Conservation (phyloP, 2,888 invertebrate genomes). For the Sussaba pulchella region DNA sequence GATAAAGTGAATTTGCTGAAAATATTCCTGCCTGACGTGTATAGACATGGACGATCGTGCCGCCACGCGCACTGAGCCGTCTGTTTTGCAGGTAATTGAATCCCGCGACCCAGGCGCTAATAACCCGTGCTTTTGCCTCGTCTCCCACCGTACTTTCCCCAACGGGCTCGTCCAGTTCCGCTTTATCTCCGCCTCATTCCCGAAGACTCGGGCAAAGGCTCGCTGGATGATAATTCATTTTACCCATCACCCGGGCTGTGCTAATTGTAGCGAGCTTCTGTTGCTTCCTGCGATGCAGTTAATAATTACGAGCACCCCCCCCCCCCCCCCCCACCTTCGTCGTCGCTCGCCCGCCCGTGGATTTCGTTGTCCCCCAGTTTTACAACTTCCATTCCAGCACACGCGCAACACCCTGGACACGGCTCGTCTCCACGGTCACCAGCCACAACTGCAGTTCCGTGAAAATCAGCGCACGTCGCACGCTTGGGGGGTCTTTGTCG, state of each 20-base stretch:
- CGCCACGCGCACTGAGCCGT: conserved; percentile 29
- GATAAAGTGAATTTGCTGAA: conserved; percentile 23
- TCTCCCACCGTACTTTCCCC: conserved; percentile 23
- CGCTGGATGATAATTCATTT: conserved; percentile 76
- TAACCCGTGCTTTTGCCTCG: conserved; percentile 42
- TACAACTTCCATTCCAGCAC: conserved; percentile 63
- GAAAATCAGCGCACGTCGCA: conserved; percentile 34
- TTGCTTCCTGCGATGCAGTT: conserved; percentile 70
- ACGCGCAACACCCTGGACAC: conserved; percentile 44
- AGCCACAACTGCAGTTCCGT: conserved; percentile 5
- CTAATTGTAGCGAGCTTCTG: conserved; percentile 74
- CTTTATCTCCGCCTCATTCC: conserved; percentile 48
- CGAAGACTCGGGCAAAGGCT: conserved; percentile 65
- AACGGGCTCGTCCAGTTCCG: conserved; percentile 25
- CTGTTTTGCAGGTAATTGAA: conserved; percentile 65
- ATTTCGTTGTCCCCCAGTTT: conserved; percentile 58
- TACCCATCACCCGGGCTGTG: conserved; percentile 70
- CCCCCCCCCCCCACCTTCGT: conserved; percentile 12
- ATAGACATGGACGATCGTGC: conserved; percentile 5
- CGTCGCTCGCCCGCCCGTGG: too few species aligned
- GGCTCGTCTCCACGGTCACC: conserved; percentile 38
- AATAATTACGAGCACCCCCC: conserved; percentile 73
- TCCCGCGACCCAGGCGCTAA: conserved; percentile 54
- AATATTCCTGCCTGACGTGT: conserved; percentile 25
- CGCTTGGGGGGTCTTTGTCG: conserved; percentile 51